Percentiles rank a stretch among this genome's conserved stretches.
phyloP scores from a whole-genome alignment of 2,888 invertebrate species.

The Stenodera caucasica region DNA sequence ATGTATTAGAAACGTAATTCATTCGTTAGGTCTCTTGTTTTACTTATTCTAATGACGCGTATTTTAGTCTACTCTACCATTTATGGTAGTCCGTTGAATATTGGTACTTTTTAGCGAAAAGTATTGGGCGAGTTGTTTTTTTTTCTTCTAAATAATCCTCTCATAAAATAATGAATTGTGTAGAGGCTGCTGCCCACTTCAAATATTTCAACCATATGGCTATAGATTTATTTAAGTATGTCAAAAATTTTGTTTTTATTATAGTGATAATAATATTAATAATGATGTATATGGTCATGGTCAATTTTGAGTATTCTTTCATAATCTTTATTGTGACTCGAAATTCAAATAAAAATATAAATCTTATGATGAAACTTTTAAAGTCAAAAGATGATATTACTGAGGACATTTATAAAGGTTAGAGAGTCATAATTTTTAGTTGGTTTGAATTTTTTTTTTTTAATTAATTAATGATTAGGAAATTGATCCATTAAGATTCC shows the following conservation, averaged over 20 bases:
- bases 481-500: neutral
- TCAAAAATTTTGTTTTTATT: constrained; percentile 6
- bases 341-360: neutral
- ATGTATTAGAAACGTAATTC: neutral
- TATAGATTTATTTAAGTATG: neutral
- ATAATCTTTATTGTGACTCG: neutral
- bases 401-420: neutral
- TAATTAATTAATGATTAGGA: neutral
- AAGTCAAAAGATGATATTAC: neutral
- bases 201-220: constrained; percentile 13
- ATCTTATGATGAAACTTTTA: constrained; percentile 2
- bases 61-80: neutral
- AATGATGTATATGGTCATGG: constrained; percentile 9
- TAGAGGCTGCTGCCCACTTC: constrained; percentile 6
- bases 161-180: neutral
- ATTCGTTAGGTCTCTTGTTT: neutral
- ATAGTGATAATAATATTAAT: neutral
- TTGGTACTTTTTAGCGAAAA: neutral
- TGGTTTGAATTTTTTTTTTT: neutral
- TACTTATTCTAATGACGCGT: too few relatives aligned
- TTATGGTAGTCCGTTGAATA: neutral
- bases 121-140: neutral
- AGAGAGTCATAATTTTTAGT: neutral
- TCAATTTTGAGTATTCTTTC: neutral
- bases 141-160: neutral